Evolutionary conservation across 30 jellyfish, hydroid and myxozoan genomes (phyloP), one percentile per base, ranked within the genome.

Genomic region (Pseudorhiza aurosa): DNA sequence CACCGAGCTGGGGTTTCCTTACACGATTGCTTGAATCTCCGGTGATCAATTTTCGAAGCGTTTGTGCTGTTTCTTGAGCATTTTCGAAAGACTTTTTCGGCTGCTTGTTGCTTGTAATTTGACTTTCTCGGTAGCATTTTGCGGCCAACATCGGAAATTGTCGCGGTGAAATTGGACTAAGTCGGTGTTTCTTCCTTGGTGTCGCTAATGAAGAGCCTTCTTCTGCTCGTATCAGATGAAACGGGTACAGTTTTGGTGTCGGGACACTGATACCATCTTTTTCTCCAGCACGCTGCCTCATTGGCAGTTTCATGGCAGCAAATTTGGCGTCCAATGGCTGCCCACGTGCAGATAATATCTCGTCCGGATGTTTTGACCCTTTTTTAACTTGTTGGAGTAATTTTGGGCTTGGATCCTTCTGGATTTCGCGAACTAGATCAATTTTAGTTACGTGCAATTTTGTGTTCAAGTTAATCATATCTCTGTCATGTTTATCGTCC

Each of bases 131-230:
- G 51, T 80, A 80, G 28, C 65, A 53, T 8, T 65, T 80, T 42
- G 91, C 91, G 19, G 91, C 91, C 36, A 80, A 62, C 8, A 65
- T 40, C 1, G 91, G 91, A 28, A 80, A 65, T n/a, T 67, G 91
- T 43, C 77, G 51, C 25, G 72, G 71, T 0, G 91, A 65, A 17
- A 63, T 30, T 11, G 90, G 21, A 31, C 29, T 21, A 27, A 33
- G 19, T 12, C 24, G 12, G 22, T 27, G 40, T 37, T 80, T 80
- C 80, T 36, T 39, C n/a, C 40, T 18, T 8, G 42, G 47, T 29
- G 25, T 8, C 26, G 77, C 28, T 4, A 12, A 14, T 22, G 21
- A 1, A n/a, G n/a, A n/a, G 35, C 7, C n/a, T 0, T 40, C 42
- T 11, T n/a, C 68, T 12, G 46, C 19, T 9, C 57, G 39, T 9